These are phyloP conservation scores for Anaspis maculata DNA, from an alignment of 2,888 invertebrate species.

Conservation along the genomic window DNA sequence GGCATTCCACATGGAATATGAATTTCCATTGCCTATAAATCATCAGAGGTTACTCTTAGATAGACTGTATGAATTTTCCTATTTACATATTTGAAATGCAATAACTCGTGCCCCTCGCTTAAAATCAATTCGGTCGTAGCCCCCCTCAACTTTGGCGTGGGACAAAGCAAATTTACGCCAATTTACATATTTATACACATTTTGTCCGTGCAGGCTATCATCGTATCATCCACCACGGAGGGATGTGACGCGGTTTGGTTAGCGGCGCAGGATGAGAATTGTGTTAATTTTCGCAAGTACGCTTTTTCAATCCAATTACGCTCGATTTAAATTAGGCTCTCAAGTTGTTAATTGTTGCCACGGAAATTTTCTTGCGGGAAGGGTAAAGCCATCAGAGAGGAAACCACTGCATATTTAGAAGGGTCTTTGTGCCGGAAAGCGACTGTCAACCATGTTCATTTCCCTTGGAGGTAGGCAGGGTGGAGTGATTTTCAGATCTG, in stretches of 20 bases:
- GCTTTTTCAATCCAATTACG: conserved; percentile 27
- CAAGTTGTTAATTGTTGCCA: no score
- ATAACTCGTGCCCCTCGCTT: conserved; percentile 23
- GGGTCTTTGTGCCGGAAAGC: no score
- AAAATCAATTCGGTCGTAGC: conserved; percentile 26
- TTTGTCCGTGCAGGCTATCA: conserved; percentile 20
- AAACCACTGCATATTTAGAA: no score
- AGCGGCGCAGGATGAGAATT: no score
- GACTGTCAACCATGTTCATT: no score
- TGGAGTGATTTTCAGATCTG: no score
- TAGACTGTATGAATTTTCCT: conserved; percentile 12
- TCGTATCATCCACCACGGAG: conserved; percentile 5
- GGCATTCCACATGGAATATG: no score
- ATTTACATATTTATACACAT: conserved; percentile 26
- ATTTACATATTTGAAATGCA: conserved; percentile 18
- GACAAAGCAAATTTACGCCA: conserved; percentile 32
- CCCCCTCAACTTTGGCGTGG: conserved; percentile 24
- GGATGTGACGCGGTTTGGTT: conserved; percentile 13
- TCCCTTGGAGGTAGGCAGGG: no score
- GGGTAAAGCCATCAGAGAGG: no score
- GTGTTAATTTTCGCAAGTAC: conserved; percentile 27
- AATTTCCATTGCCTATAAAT: no score
- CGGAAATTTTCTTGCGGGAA: no score
- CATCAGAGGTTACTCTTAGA: no score
- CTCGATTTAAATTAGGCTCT: conserved; percentile 23